These are phyloP conservation scores for Trypoxylus dichotomus DNA, from an alignment of 1,140 invertebrate genomes.

Conservation along the genomic window DNA sequence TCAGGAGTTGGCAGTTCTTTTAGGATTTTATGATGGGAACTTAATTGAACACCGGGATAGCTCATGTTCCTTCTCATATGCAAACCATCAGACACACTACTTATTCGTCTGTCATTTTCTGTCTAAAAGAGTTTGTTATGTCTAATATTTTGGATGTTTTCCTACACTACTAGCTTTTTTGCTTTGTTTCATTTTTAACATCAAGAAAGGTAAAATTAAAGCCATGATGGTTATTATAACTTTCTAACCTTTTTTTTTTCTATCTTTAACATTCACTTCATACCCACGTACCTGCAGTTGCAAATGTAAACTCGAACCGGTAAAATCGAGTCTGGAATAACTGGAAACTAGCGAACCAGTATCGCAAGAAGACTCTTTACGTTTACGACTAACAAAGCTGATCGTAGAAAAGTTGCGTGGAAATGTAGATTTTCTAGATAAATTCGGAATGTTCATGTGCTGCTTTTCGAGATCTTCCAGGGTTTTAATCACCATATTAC, in stretches of 20 bases:
- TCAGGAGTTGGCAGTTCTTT: constrained; percentile 39
- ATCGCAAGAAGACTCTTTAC: constrained; percentile 50
- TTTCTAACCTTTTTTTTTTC: background rate
- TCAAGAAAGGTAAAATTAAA: constrained; percentile 29
- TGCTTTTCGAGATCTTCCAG: constrained; percentile 57
- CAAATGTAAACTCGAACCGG: constrained; percentile 67
- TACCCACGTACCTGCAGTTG: constrained; percentile 61
- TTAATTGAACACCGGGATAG: constrained; percentile 50
- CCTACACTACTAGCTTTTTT: constrained; percentile 7
- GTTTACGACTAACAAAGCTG: constrained; percentile 54
- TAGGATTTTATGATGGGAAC: constrained; percentile 43
- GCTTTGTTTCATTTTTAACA: constrained; percentile 26
- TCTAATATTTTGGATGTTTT: background rate
- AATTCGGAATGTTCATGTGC: constrained; percentile 45
- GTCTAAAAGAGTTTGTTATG: constrained; percentile 29
- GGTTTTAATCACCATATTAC: constrained; percentile 51
- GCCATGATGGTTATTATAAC: background rate
- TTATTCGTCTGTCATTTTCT: constrained; percentile 32
- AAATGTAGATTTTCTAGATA: constrained; percentile 55
- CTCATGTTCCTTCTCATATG: constrained; percentile 49
- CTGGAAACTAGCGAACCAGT: constrained; percentile 70
- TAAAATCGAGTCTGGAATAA: constrained; percentile 71
- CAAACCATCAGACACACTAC: constrained; percentile 35
- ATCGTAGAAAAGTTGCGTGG: constrained; percentile 58
- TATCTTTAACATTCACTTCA: background rate